phyloP scores from a whole-genome alignment of 2,797 vertebrate genomes.

The Phoebastria nigripes region DNA sequence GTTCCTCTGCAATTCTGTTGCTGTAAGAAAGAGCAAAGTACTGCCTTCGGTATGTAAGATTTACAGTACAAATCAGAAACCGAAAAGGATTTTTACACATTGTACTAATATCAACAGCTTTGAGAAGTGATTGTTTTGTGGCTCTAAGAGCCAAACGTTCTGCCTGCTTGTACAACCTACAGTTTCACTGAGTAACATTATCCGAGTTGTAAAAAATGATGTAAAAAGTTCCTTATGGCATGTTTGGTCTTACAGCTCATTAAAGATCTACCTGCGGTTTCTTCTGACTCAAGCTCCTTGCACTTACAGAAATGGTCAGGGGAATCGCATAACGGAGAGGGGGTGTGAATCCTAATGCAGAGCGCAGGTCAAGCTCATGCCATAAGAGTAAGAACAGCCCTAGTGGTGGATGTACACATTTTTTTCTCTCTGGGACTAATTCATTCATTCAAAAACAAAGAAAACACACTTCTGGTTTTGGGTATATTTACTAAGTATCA shows the following conservation, averaged over 20 bases:
- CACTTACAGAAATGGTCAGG: background rate
- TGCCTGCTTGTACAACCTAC: background rate
- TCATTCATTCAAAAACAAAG: background rate
- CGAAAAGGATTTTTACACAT: background rate
- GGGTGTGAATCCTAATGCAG: background rate
- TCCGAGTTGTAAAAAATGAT: background rate
- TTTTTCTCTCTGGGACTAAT: background rate
- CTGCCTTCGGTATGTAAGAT: background rate
- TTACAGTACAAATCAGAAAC: background rate
- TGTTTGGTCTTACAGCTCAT: background rate
- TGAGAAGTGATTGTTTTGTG: background rate
- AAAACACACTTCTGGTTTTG: background rate
- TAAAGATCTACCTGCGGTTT: background rate
- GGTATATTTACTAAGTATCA: background rate
- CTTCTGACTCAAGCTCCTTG: background rate
- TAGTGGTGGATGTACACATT: rapidly evolving
- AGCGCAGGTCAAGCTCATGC: rapidly evolving
- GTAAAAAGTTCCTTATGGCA: background rate
- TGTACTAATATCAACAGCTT: background rate
- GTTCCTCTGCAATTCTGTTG: background rate
- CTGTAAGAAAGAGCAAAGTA: background rate
- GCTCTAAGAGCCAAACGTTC: background rate
- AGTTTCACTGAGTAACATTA: background rate
- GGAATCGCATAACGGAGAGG: background rate
- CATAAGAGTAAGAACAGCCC: background rate